These are phyloP conservation scores for Dichetophora obliterata DNA, from an alignment of 2,888 invertebrate genomes.

Conservation along the genomic window DNA sequence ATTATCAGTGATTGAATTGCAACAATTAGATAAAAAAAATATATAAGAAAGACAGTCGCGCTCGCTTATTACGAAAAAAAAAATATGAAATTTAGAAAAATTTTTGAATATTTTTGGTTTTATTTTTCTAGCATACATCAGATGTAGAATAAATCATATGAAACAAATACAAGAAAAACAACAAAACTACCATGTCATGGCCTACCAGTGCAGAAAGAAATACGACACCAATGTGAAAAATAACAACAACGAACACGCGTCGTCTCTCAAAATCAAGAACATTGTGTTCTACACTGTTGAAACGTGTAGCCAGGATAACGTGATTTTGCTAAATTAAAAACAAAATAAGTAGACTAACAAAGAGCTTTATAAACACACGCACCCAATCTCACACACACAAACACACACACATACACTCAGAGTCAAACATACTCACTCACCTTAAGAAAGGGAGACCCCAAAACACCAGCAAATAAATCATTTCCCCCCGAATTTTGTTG, in stretches of 20 bases:
- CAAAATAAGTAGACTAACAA: not conserved
- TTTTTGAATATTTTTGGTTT: slow-evolving; percentile 8
- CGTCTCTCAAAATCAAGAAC: not conserved
- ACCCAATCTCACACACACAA: not conserved
- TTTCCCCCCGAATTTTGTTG: not conserved
- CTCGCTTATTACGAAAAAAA: slow-evolving; percentile 54
- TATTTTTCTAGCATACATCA: not conserved
- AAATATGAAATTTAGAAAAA: slow-evolving; percentile 35
- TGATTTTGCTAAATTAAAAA: slow-evolving; percentile 23
- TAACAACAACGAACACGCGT: not conserved
- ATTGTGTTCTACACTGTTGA: not conserved
- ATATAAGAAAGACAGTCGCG: slow-evolving; percentile 43
- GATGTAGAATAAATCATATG: slow-evolving; percentile 57
- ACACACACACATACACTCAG: not conserved
- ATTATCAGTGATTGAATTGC: slow-evolving; percentile 41
- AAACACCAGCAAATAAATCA: not conserved
- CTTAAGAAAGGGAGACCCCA: not conserved
- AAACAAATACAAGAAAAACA: slow-evolving; percentile 14
- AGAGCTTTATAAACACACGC: slow-evolving; percentile 5
- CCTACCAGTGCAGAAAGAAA: slow-evolving; percentile 50
- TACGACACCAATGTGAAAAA: slow-evolving; percentile 33
- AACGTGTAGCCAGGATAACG: slow-evolving; percentile 29
- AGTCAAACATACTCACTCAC: not conserved
- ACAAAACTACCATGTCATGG: slow-evolving; percentile 34
- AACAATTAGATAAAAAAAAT: not conserved